phyloP scores from a whole-genome alignment of 2,888 invertebrate species.

The Ceramica pisi region DNA sequence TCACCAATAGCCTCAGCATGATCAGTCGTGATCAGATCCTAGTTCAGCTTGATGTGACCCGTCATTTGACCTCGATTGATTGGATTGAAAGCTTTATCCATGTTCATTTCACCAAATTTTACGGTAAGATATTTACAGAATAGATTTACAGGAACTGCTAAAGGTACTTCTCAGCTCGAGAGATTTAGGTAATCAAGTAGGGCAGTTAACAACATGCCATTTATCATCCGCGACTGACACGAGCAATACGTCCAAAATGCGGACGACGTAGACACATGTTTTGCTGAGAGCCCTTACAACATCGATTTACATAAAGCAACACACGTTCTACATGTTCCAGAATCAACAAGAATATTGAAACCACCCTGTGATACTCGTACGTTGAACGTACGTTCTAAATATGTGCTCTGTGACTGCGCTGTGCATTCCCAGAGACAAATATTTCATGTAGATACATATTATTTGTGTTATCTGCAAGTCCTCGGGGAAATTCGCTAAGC shows the following conservation, averaged over 20 bases:
- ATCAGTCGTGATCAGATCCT: no score
- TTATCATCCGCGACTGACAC: conserved; percentile 7
- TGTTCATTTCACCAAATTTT: no score
- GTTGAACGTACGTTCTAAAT: background rate
- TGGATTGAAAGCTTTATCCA: no score
- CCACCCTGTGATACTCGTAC: background rate
- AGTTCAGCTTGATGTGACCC: no score
- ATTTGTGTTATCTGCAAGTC: conserved; percentile 17
- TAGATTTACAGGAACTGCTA: background rate
- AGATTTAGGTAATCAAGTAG: background rate
- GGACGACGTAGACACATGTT: conserved; percentile 12
- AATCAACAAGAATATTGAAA: conserved; percentile 21
- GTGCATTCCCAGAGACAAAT: conserved; percentile 33
- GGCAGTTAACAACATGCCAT: conserved; percentile 9
- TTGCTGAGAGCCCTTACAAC: background rate
- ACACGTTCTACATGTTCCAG: conserved; percentile 1
- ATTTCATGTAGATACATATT: conserved; percentile 34
- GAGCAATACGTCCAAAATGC: background rate
- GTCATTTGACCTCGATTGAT: no score
- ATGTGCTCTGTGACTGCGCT: conserved; percentile 2
- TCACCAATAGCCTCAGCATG: no score
- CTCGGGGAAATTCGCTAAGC: conserved; percentile 48
- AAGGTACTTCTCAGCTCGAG: background rate
- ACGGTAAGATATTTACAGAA: no score
- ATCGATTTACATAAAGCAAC: conserved; percentile 28